These are phyloP conservation scores for Beaufortia kweichowensis DNA, from an alignment of 2,113 vertebrate genomes.

Conservation along the genomic window DNA sequence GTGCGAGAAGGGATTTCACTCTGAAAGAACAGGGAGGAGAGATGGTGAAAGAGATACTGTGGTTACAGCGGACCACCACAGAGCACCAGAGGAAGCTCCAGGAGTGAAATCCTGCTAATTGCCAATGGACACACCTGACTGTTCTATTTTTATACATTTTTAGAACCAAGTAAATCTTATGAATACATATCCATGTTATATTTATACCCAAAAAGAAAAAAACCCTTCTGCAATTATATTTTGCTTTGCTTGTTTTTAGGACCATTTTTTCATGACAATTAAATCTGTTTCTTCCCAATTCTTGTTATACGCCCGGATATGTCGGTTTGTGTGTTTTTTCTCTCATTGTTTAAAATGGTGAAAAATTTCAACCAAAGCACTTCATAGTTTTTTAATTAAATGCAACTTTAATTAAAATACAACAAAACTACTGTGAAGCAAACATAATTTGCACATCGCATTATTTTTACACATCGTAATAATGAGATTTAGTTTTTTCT, in stretches of 20 bases:
- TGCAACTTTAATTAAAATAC: too few relatives aligned
- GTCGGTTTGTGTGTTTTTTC: too few relatives aligned
- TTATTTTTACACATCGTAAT: too few relatives aligned
- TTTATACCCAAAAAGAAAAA: background rate
- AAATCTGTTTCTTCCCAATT: too few relatives aligned
- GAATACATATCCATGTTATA: background rate
- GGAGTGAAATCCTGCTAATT: constrained; percentile 45
- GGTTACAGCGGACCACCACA: constrained; percentile 31
- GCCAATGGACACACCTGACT: constrained; percentile 41
- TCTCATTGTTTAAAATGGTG: too few relatives aligned
- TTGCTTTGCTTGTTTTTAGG: constrained; percentile 3
- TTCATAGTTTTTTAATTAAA: too few relatives aligned
- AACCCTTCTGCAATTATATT: too few relatives aligned
- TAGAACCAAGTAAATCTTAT: constrained; percentile 6
- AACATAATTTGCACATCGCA: too few relatives aligned
- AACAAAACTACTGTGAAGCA: too few relatives aligned
- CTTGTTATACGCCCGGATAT: too few relatives aligned
- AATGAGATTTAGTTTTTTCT: too few relatives aligned
- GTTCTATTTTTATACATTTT: constrained; percentile 40
- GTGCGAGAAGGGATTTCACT: constrained; percentile 18
- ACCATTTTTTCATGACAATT: background rate
- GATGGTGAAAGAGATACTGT: constrained; percentile 25
- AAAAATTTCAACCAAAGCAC: too few relatives aligned
- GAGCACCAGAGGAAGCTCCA: constrained; percentile 39
- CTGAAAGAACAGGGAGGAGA: background rate